phyloP scores from a whole-genome alignment of 2,888 invertebrate genomes.

The Drepana falcataria region DNA sequence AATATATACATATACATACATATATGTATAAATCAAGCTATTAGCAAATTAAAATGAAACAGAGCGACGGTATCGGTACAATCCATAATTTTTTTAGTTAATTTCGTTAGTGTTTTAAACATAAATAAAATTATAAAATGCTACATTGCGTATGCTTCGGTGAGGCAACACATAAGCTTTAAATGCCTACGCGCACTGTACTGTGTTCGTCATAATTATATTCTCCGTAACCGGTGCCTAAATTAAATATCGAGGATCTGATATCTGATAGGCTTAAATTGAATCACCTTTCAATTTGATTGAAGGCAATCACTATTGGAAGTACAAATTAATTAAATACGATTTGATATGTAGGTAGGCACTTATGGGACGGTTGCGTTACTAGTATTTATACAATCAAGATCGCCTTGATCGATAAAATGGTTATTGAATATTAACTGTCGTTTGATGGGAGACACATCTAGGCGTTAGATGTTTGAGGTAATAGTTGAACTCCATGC shows the following conservation, averaged over 20 bases:
- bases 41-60: too few relatives aligned
- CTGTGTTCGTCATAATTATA: neutral
- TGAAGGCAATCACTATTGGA: conserved; percentile 44
- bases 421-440: neutral
- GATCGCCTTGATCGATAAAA: conserved; percentile 18
- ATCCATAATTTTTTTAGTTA: too few relatives aligned
- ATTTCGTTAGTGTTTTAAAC: too few relatives aligned
- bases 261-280: conserved; percentile 53
- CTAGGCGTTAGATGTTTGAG: neutral
- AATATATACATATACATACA: too few relatives aligned
- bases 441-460: conserved; percentile 6
- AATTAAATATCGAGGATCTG: conserved; percentile 42
- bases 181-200: too few relatives aligned
- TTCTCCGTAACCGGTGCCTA: conserved; percentile 27
- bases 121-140: conserved; percentile 1
- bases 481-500: neutral
- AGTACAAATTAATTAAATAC: conserved; percentile 54
- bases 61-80: too few relatives aligned
- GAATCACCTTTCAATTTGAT: conserved; percentile 52
- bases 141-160: neutral
- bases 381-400: conserved; percentile 15
- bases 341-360: conserved; percentile 12
- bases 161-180: too few relatives aligned
- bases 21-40: too few relatives aligned
- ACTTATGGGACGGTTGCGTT: conserved; percentile 17